Conservation (phyloP, 2,888 invertebrate genomes). For the Protodeltote pygarga region DNA sequence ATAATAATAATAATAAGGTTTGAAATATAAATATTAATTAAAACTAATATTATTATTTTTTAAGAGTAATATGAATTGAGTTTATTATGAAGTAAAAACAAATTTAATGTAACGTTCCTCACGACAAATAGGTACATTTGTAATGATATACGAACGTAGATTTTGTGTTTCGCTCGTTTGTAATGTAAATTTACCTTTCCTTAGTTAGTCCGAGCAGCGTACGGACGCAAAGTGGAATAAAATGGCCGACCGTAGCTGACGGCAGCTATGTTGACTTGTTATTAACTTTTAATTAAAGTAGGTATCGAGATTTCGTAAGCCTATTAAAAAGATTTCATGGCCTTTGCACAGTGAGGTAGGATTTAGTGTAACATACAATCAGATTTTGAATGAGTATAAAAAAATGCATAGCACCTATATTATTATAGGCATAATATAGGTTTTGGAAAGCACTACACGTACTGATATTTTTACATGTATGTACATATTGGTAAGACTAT, state of each 20-base stretch:
- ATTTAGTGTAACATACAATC: slow-evolving; percentile 1
- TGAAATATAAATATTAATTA: too few species aligned
- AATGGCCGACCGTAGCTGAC: slow-evolving; percentile 53
- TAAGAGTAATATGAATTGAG: background rate
- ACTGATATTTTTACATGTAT: too few species aligned
- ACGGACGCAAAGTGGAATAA: slow-evolving; percentile 56
- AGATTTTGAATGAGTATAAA: too few species aligned
- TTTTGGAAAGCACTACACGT: too few species aligned
- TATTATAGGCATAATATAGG: too few species aligned
- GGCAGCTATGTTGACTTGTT: slow-evolving; percentile 46
- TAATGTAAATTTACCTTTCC: slow-evolving; percentile 75
- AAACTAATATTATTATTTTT: background rate
- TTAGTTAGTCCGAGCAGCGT: slow-evolving; percentile 64
- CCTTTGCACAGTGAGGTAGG: slow-evolving; percentile 7
- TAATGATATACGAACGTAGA: slow-evolving; percentile 58
- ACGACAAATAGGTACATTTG: slow-evolving; percentile 61
- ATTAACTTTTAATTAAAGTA: slow-evolving; percentile 60
- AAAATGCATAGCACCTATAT: too few species aligned
- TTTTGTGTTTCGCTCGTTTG: slow-evolving; percentile 72
- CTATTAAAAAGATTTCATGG: slow-evolving; percentile 20
- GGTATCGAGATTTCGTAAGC: slow-evolving; percentile 45
- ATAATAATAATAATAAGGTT: too few species aligned
- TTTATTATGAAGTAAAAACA: slow-evolving; percentile 37
- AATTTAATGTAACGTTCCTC: slow-evolving; percentile 55
- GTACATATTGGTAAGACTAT: too few species aligned